These are phyloP conservation scores for Gavialis gangeticus DNA, from an alignment of 2,113 vertebrate genomes.

Conservation along the genomic window DNA sequence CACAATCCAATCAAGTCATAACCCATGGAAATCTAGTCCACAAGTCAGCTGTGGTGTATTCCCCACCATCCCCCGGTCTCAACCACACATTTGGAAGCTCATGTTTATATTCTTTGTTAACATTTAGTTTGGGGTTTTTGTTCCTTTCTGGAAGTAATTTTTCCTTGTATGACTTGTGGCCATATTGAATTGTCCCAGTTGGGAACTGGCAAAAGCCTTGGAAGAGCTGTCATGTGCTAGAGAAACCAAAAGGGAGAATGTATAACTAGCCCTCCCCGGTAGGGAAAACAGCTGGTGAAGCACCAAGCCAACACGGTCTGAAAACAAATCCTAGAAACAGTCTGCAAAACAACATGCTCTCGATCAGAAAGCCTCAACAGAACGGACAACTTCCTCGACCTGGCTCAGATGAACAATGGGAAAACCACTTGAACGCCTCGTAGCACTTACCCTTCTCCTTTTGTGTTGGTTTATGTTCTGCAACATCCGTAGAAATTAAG, in stretches of 20 bases:
- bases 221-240: slow-evolving; percentile 35
- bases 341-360: slow-evolving; percentile 55
- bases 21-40: neutral
- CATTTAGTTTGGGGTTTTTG: neutral
- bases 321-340: slow-evolving; percentile 64
- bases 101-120: neutral
- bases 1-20: neutral
- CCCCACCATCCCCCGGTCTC: neutral
- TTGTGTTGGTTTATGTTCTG: neutral
- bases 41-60: neutral
- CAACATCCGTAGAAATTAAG: neutral
- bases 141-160: slow-evolving; percentile 14
- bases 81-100: neutral
- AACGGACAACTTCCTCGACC: neutral
- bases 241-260: slow-evolving; percentile 23
- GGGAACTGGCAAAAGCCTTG: slow-evolving; percentile 24
- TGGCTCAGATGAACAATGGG: neutral
- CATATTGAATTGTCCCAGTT: slow-evolving; percentile 26
- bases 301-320: slow-evolving; percentile 49
- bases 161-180: neutral
- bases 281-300: slow-evolving; percentile 62
- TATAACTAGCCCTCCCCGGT: slow-evolving; percentile 12
- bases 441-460: neutral
- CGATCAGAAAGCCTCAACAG: slow-evolving; percentile 59
- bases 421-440: neutral